These are phyloP conservation scores for Lycaena phlaeas DNA, from an alignment of 2,888 invertebrate species.

Conservation along the genomic window DNA sequence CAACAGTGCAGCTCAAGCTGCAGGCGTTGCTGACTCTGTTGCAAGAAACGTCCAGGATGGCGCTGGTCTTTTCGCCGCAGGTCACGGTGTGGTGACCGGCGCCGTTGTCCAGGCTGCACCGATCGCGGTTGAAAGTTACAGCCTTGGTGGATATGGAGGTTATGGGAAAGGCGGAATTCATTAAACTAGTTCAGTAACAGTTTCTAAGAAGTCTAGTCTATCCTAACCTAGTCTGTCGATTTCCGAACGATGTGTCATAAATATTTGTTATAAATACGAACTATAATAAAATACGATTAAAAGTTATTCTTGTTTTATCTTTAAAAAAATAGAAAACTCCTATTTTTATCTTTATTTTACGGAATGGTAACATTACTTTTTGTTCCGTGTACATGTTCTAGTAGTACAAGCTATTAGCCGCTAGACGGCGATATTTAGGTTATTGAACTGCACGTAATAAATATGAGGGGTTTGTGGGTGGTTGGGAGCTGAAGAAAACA, in stretches of 20 bases:
- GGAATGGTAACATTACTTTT: no score
- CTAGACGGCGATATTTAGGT: no score
- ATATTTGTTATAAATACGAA: not conserved
- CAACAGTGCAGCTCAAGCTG: conserved; percentile 46
- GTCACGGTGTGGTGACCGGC: conserved; percentile 20
- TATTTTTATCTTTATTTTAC: no score
- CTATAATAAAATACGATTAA: conserved; percentile 3
- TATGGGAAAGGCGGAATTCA: conserved; percentile 3
- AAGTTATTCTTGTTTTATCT: no score
- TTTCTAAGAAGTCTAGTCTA: conserved; percentile 3
- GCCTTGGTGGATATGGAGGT: conserved; percentile 17
- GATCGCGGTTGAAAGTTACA: conserved; percentile 11
- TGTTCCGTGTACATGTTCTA: no score
- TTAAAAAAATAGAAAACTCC: no score
- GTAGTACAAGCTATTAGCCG: no score
- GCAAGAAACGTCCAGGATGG: conserved; percentile 42
- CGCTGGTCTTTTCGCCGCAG: conserved; percentile 7
- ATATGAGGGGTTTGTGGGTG: no score
- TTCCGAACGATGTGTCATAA: conserved; percentile 5
- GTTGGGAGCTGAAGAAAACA: no score
- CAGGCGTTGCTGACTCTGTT: conserved; percentile 46
- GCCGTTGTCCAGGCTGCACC: conserved; percentile 16
- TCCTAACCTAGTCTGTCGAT: conserved; percentile 7
- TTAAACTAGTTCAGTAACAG: conserved; percentile 1
- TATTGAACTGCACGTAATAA: no score